Base-by-base conservation (phyloP, 1,140 invertebrate species). In the Drosophila ambigua region DNA sequence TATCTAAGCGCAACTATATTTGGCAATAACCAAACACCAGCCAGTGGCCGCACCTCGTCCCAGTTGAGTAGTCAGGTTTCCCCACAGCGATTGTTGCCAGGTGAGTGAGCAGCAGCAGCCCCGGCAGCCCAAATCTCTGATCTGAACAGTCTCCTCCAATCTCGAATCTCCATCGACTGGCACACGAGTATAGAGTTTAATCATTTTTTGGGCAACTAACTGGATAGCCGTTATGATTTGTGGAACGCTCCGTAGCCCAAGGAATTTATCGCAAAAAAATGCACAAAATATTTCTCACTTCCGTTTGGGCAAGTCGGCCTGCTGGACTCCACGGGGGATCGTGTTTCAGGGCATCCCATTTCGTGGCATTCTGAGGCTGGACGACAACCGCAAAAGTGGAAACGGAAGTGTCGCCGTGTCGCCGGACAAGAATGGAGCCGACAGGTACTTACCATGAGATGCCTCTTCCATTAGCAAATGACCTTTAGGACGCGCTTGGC, bases 391-490 rank as follows among this genome's bases (percentile, higher is more conserved):
- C 87, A 90, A 90, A 28, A 90, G 81, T 90, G 87, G 87, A 90
- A 90, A 87, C 87, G 87, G 87, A 90, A 90, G 87, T 90, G 78
- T 81, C 72, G 75, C 75, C 75, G 85, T 90, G 78, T 79, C 15
- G 77, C 67, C 52, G 76, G 72, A 67, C 54, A 71, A 11, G 45
- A 71, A 65, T 64, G 46, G 58, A 48, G 31, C 24, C 51, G 48
- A 58, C 75, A 75, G 80, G 66, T 52, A 79, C 59, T 48, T 48
- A 49, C 16, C 1, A 16, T 20, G 46, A 72, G 52, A 53, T 61
- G 66, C 50, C 48, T 43, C 76, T 43, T 61, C 71, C 61, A 72
- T 88, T 78, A 65, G 60, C 54, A 67, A 55, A 55, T 87, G 83
- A 87, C 82, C 82, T 87, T 87, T 87, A 72, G 66, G 53, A 76